Percentiles rank a stretch among this genome's conserved stretches.
phyloP scores from a whole-genome alignment of 2,113 vertebrate genomes.

The Apteryx mantelli region DNA sequence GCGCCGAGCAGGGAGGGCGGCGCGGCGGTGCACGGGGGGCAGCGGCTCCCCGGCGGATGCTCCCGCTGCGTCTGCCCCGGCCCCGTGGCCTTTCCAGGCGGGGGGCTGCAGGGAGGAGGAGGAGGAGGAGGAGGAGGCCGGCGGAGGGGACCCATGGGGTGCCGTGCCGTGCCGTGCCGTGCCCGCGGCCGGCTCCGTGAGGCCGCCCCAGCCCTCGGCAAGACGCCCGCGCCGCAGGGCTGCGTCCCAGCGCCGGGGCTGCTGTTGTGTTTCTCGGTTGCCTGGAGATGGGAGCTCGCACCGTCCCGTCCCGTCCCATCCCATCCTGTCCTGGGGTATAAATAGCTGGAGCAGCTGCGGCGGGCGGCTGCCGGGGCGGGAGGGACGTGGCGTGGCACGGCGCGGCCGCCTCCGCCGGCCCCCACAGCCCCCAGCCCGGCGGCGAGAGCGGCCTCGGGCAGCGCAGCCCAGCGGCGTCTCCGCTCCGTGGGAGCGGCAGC shows the following conservation, averaged over 20 bases:
- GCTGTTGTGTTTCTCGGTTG: slow-evolving; percentile 80
- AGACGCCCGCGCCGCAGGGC: not conserved
- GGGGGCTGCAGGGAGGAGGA: not conserved
- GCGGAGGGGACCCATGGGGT: not conserved
- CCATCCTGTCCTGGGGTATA: slow-evolving; percentile 69
- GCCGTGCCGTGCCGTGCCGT: not conserved
- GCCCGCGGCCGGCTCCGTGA: not conserved
- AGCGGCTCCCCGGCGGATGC: not conserved
- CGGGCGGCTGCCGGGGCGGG: not conserved
- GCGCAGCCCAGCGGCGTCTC: too few species aligned
- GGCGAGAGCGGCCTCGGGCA: too few species aligned
- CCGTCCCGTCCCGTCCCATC: slow-evolving; percentile 36
- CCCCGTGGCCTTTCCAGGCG: not conserved
- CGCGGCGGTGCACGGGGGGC: not conserved
- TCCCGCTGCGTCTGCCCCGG: not conserved
- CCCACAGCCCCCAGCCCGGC: not conserved
- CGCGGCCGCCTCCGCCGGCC: not conserved
- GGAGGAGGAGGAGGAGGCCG: not conserved
- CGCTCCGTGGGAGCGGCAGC: too few species aligned
- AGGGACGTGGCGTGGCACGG: slow-evolving; percentile 47
- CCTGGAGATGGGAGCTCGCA: slow-evolving; percentile 65
- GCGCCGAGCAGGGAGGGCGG: not conserved
- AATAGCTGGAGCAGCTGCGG: slow-evolving; percentile 78
- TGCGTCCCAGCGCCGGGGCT: slow-evolving; percentile 6
- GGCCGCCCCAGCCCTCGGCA: not conserved